Evolutionary conservation across 53 echinoderm and acorn worm species (phyloP).

Genomic region (Patiria pectinifera): DNA sequence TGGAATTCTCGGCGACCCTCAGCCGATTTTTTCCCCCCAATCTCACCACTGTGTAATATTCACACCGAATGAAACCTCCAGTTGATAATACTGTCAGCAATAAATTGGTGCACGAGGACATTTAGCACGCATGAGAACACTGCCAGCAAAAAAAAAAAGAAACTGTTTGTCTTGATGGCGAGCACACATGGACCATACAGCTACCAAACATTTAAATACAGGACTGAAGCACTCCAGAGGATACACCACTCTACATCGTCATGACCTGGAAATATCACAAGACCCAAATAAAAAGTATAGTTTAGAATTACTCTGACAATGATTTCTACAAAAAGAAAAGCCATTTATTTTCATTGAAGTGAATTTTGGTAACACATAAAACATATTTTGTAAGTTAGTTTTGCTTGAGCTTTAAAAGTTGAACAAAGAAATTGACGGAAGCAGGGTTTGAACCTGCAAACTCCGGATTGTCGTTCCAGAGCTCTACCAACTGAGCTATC

Average conservation of each 20-base stretch:
- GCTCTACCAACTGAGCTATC: too few relatives aligned
- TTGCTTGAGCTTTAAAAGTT: too few relatives aligned
- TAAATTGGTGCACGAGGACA: neutral
- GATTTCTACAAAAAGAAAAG: too few relatives aligned
- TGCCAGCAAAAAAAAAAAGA: neutral
- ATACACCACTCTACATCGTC: neutral
- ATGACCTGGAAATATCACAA: neutral
- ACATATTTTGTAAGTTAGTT: too few relatives aligned
- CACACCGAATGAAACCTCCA: neutral
- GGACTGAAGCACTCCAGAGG: neutral
- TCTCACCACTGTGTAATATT: neutral
- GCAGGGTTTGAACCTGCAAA: too few relatives aligned
- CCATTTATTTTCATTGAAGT: too few relatives aligned
- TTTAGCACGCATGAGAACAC: neutral
- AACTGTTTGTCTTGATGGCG: neutral
- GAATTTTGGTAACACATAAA: too few relatives aligned
- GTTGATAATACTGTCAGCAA: neutral
- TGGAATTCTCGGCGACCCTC: too few relatives aligned
- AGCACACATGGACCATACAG: neutral
- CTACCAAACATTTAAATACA: neutral
- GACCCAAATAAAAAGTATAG: neutral
- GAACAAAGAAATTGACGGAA: too few relatives aligned
- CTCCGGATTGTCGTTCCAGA: too few relatives aligned
- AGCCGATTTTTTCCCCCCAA: too few relatives aligned
- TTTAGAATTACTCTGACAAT: too few relatives aligned